These are phyloP conservation scores for Onychomys arenicola DNA, from an alignment of 2,797 vertebrate genomes.

Conservation along the genomic window DNA sequence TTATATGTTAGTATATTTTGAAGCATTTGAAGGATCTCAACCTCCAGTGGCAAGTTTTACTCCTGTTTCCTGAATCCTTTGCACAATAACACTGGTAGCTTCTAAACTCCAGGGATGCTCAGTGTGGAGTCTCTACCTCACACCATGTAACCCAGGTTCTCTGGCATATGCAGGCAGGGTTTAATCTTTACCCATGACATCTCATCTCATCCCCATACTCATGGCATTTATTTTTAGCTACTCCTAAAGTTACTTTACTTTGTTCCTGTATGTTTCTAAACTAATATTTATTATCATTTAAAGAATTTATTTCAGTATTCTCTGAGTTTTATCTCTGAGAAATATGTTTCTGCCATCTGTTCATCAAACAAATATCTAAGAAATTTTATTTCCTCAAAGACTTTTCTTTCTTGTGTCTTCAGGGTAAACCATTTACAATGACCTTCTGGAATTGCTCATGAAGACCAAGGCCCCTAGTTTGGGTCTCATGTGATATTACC, in stretches of 20 bases:
- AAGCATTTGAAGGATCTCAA: neutral
- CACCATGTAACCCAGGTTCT: slow-evolving; percentile 71
- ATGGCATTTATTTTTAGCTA: slow-evolving; percentile 55
- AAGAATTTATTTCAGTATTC: neutral
- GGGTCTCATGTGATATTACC: neutral
- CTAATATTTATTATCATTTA: slow-evolving; percentile 51
- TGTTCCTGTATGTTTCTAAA: slow-evolving; percentile 26
- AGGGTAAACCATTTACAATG: neutral
- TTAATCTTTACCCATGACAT: slow-evolving; percentile 74
- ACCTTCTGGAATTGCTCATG: neutral
- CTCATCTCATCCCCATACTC: slow-evolving; percentile 77
- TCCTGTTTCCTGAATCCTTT: slow-evolving; percentile 47
- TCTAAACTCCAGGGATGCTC: slow-evolving; percentile 25
- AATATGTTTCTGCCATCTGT: neutral
- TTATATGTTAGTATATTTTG: slow-evolving; percentile 32
- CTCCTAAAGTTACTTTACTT: slow-evolving; percentile 63
- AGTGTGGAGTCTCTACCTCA: slow-evolving; percentile 60
- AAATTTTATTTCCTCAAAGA: neutral
- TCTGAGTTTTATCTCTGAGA: slow-evolving; percentile 35
- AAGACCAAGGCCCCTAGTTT: neutral
- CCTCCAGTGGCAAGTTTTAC: slow-evolving; percentile 24
- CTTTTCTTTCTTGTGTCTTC: neutral
- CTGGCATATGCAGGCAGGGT: slow-evolving; percentile 68
- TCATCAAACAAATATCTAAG: slow-evolving; percentile 54
- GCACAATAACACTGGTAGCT: slow-evolving; percentile 28